Evolutionary conservation across 2,113 vertebrate genomes (phyloP), one percentile per base, ranked within the genome.

Genomic region (Ariopsis seemanni): DNA sequence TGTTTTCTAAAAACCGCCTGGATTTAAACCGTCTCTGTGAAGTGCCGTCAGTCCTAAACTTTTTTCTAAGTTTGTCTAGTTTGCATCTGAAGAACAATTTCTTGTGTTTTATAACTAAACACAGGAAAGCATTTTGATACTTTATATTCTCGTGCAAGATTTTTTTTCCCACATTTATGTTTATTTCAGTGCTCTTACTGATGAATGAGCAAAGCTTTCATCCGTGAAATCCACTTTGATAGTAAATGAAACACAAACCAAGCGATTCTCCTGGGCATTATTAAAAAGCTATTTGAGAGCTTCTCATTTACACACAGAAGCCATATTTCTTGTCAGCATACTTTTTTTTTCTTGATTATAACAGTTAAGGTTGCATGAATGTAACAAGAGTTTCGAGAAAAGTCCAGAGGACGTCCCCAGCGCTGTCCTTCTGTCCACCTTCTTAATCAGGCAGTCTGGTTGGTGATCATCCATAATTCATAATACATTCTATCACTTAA

Each of bases 391-490:
- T 60, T 60, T n/a, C 4, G n/a, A 80, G 7, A 6, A 53, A 52
- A 22, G 10, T 77, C 22, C 75, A 53, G 48, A 53, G 25, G 7
- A 4, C 17, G 55, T 57, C 25, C n/a, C 12, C 7, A 18, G n/a
- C 4, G 25, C 50, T 78, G 75, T 80, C 78, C 27, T 34, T 58
- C n/a, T 80, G 78, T 80, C 78, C 15, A 58, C 53, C 53, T 80
- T 20, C 1, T 30, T 80, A 80, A 60, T 11, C 55, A 60, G 57
- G 22, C 55, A 22, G 55, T 60, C 79, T 42, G 57, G 15, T 60
- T 20, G 5, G 55, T 60, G 27, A 42, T 60, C 55, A 81, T 81
- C 78, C 55, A 60, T 81, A 58, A 80, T 80, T 80, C 53, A 80
- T 42, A 81, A 81, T 30, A 79, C n/a, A 52, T 74, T 34, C 71